phyloP scores from a whole-genome alignment of 2,113 vertebrate genomes.

The Trematocara marginatum region DNA sequence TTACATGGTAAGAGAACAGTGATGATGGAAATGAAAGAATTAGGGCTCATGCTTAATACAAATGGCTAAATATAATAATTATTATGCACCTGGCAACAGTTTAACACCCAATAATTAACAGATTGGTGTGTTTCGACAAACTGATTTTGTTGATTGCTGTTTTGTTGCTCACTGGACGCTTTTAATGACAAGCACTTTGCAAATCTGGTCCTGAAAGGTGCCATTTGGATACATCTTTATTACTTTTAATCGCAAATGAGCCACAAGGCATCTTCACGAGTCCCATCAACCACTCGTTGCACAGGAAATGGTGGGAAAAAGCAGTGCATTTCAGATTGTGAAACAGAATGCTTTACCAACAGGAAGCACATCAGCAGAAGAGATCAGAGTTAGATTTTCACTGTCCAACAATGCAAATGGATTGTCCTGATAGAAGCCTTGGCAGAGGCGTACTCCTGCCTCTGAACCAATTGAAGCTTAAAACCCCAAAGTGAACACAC shows the following conservation, averaged over 20 bases:
- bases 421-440: neutral
- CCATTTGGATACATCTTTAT: neutral
- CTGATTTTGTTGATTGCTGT: neutral
- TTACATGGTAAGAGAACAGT: neutral
- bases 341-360: neutral
- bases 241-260: neutral
- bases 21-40: neutral
- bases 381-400: neutral
- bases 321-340: neutral
- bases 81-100: neutral
- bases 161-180: neutral
- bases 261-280: neutral
- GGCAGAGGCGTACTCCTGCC: neutral
- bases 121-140: neutral
- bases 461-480: conserved; percentile 14
- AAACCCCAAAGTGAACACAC: conserved; percentile 4
- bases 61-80: neutral
- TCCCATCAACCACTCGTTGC: neutral
- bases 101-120: neutral
- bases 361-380: neutral
- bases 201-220: neutral
- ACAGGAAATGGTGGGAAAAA: neutral
- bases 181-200: neutral
- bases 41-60: neutral
- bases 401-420: neutral